Conservation (phyloP, 2,888 invertebrate species). For the Cartodere bifasciata region DNA sequence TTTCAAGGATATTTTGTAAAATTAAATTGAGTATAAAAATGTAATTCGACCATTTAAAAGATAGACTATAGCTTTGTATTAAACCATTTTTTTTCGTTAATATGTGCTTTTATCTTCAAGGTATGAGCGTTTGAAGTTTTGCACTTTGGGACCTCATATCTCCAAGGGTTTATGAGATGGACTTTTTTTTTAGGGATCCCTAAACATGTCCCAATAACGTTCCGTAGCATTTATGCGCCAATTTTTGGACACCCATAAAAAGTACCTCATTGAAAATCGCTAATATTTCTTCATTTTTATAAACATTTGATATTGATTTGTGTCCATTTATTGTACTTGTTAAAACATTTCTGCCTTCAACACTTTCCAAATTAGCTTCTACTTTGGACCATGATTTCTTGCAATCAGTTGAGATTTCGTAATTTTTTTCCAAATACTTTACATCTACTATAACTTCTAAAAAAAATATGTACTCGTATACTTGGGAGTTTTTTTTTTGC, state of each 20-base stretch:
- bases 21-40: too few species aligned
- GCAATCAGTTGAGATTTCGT: constrained; percentile 37
- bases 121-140: too few species aligned
- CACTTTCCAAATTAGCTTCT: constrained; percentile 33
- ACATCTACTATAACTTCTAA: constrained; percentile 44
- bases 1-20: too few species aligned
- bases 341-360: constrained; percentile 34
- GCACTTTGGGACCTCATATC: too few species aligned
- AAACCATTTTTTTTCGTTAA: too few species aligned
- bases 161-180: too few species aligned
- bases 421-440: constrained; percentile 39
- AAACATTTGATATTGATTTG: constrained; percentile 42
- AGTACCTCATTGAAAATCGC: constrained; percentile 51
- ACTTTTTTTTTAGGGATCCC: too few species aligned
- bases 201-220: too few species aligned
- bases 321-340: constrained; percentile 42
- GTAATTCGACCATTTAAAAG: too few species aligned
- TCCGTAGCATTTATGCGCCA: too few species aligned
- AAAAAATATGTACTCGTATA: constrained; percentile 14
- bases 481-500: neutral
- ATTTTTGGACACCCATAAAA: neutral
- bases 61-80: too few species aligned
- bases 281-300: constrained; percentile 43
- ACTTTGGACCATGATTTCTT: constrained; percentile 44
- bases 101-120: too few species aligned